Evolutionary conservation across 2,797 vertebrate genomes (phyloP).

Genomic region (Spondyliosoma cantharus): DNA sequence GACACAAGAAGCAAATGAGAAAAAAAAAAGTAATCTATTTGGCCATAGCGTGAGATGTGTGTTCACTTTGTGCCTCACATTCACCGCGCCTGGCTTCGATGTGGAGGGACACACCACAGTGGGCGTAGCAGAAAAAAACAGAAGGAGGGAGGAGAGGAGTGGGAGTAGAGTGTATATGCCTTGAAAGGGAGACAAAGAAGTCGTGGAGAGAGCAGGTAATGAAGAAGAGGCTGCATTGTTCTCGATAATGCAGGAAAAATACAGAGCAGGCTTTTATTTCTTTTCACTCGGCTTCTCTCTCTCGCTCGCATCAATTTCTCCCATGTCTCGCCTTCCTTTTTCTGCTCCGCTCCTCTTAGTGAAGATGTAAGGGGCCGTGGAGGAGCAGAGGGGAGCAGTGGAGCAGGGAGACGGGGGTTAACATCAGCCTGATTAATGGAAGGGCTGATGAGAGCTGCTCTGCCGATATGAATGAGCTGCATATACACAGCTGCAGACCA

Average conservation of each 20-base stretch:
- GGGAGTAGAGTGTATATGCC: constrained; percentile 29
- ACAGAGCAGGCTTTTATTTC: constrained; percentile 36
- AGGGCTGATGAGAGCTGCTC: constrained; percentile 50
- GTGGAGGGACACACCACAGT: constrained; percentile 23
- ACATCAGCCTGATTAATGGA: constrained; percentile 54
- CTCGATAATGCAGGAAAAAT: constrained; percentile 26
- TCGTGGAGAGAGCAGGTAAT: constrained; percentile 33
- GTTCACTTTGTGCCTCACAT: constrained; percentile 28
- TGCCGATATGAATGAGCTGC: constrained; percentile 53
- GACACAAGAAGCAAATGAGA: constrained; percentile 37
- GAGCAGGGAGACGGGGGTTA: constrained; percentile 51
- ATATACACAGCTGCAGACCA: background rate
- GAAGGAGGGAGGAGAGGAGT: constrained; percentile 29
- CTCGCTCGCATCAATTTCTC: background rate
- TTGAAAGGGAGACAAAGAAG: constrained; percentile 50
- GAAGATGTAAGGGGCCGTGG: constrained; percentile 55
- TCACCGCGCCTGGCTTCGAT: constrained; percentile 4
- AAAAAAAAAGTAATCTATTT: constrained; percentile 41
- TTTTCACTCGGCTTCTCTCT: constrained; percentile 5
- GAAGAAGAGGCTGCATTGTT: constrained; percentile 40
- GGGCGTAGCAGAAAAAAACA: constrained; percentile 17
- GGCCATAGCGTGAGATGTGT: constrained; percentile 24
- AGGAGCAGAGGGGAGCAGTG: constrained; percentile 21
- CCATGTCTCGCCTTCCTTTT: constrained; percentile 1
- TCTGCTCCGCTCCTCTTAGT: constrained; percentile 18